Base-by-base conservation (phyloP, 2,888 invertebrate species). In the Cecidostiba fungosa region DNA sequence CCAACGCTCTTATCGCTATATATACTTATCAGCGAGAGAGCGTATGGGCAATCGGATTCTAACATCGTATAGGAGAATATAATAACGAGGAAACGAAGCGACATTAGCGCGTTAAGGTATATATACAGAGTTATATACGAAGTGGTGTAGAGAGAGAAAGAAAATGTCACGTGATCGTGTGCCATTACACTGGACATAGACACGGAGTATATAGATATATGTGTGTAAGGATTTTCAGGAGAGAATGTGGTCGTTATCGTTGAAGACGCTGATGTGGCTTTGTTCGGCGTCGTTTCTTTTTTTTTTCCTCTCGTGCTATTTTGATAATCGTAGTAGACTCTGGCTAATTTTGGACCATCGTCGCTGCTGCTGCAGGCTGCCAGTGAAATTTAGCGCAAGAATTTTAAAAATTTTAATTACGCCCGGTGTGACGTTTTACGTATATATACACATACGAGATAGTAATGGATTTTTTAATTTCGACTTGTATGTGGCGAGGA, bases 361-460 rank as follows among this genome's bases (percentile, higher is more conserved):
- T 43, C 54, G 23, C 50, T 50, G 50, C 50, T 47, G 8, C 3
- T 19, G 50, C 19, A 50, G 59, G 12, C 59, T 73, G 72, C 73
- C 23, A 74, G 74, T 72, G 16, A 72, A 70, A 80, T 80, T 54
- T 72, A 54, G 72, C 23, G 6, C 80, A 81, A 43, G 72, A 73
- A 73, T 62, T 39, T 59, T 8, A 73, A 81, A 36, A 73, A 81
- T 73, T 73, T 73, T 59, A 54, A 73, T 81, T 72, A 59, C 43
- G 59, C 23, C 26, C 80, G 19, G 14, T 6, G 43, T 66, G 36
- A 26, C 26, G 2, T 39, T n/a, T n/a, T n/a, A 47, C 4, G 14
- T 6, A 32, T 4, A 19, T 6, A 19, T 14, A 74, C 36, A 47
- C 47, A n/a, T n/a, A n/a, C n/a, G n/a, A n/a, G n/a, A n/a, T n/a